Evolutionary conservation across 1,140 invertebrate genomes (phyloP).

Genomic region (Bursaphelenchus mucronatus): DNA sequence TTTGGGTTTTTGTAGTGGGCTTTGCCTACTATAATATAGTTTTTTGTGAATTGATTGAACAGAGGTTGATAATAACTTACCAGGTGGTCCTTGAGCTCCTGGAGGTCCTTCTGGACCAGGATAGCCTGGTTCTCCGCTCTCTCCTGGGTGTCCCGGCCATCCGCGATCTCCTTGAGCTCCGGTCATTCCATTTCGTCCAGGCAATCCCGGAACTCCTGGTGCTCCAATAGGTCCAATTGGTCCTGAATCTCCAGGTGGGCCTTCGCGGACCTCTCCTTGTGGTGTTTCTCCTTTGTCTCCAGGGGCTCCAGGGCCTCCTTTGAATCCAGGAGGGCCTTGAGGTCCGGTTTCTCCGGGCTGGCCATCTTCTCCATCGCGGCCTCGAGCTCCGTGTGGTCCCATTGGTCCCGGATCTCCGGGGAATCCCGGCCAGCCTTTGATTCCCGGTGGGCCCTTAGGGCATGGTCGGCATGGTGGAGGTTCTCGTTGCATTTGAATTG

Average conservation of each 20-base stretch:
- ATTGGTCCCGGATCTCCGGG: slow-evolving; percentile 54
- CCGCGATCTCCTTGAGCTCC: slow-evolving; percentile 56
- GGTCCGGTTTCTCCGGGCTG: slow-evolving; percentile 56
- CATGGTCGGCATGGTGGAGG: slow-evolving; percentile 58
- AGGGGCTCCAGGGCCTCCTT: slow-evolving; percentile 55
- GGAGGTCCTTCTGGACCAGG: slow-evolving; percentile 57
- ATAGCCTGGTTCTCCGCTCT: slow-evolving; percentile 54
- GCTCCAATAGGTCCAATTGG: slow-evolving; percentile 58
- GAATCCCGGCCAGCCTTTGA: slow-evolving; percentile 60
- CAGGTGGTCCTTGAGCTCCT: slow-evolving; percentile 52
- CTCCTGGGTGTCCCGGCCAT: slow-evolving; percentile 53
- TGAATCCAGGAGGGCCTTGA: slow-evolving; percentile 50
- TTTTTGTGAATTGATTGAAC: slow-evolving; percentile 3
- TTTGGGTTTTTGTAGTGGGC: neutral
- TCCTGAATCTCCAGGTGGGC: slow-evolving; percentile 57
- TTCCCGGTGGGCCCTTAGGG: slow-evolving; percentile 59
- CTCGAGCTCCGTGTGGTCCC: slow-evolving; percentile 47
- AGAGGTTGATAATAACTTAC: slow-evolving; percentile 27
- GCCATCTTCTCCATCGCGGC: slow-evolving; percentile 58
- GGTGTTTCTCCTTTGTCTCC: slow-evolving; percentile 60
- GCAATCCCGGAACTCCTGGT: slow-evolving; percentile 56
- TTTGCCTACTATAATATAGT: no score
- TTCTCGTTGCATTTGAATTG: slow-evolving; percentile 46
- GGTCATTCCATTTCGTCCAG: slow-evolving; percentile 57
- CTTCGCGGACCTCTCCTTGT: slow-evolving; percentile 55